A percentile compares a stretch with the other conserved stretches of the same genome.
phyloP scores from a whole-genome alignment of 1,140 invertebrate genomes.

The Hyles euphorbiae region DNA sequence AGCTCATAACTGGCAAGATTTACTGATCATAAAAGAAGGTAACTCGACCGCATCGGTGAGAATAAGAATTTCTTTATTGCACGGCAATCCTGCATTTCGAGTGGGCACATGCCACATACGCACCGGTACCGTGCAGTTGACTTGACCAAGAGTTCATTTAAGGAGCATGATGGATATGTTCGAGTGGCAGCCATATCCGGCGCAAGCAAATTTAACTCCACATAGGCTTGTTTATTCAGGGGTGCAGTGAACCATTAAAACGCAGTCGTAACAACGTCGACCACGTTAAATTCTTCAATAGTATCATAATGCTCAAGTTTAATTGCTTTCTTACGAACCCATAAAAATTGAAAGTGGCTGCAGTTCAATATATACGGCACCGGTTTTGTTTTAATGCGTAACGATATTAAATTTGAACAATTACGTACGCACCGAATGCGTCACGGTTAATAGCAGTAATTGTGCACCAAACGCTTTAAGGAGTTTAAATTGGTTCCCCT shows the following conservation, averaged over 20 bases:
- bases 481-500: constrained; percentile 16
- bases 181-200: constrained; percentile 68
- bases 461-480: not conserved
- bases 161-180: constrained; percentile 59
- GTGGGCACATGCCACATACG: constrained; percentile 12
- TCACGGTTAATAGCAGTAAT: constrained; percentile 3
- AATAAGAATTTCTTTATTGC: constrained; percentile 37
- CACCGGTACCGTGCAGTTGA: constrained; percentile 21
- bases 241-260: constrained; percentile 73
- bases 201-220: constrained; percentile 69
- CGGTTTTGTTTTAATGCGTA: constrained; percentile 41
- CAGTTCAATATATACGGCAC: constrained; percentile 49
- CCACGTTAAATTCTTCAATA: constrained; percentile 70
- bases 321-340: constrained; percentile 69
- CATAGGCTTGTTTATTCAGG: constrained; percentile 71
- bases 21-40: constrained; percentile 60
- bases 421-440: constrained; percentile 20
- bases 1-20: constrained; percentile 65
- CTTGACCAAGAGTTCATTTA: constrained; percentile 47
- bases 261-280: constrained; percentile 51
- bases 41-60: constrained; percentile 42
- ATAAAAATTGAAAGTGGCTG: constrained; percentile 61
- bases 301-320: constrained; percentile 70
- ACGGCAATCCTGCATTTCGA: constrained; percentile 12
- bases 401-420: constrained; percentile 43